Evolutionary conservation across 2,113 vertebrate genomes (phyloP).

Genomic region (Pomatostomus ruficeps): DNA sequence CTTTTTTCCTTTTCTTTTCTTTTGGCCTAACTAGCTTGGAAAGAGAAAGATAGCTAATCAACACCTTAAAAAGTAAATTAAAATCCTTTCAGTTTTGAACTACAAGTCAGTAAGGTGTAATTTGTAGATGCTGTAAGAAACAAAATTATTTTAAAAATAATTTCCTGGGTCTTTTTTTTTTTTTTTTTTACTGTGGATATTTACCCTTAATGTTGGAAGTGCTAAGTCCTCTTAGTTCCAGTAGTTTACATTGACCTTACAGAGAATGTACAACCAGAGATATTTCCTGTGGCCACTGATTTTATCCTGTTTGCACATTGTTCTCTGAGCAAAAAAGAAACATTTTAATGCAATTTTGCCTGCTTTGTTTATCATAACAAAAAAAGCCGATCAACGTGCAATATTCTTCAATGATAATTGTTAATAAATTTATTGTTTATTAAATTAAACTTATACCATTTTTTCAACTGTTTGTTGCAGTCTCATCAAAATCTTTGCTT

Average conservation of each 20-base stretch:
- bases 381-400: neutral
- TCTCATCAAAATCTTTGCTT: neutral
- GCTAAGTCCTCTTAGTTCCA: neutral
- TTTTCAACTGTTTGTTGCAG: neutral
- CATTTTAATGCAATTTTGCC: neutral
- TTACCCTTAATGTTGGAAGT: neutral
- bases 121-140: neutral
- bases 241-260: neutral
- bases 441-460: neutral
- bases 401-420: neutral
- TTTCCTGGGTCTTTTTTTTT: neutral
- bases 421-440: neutral
- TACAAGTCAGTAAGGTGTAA: neutral
- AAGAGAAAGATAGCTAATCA: neutral
- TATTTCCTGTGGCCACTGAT: neutral
- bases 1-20: neutral
- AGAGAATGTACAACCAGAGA: rapidly evolving
- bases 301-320: neutral
- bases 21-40: neutral
- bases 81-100: neutral
- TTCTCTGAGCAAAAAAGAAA: neutral
- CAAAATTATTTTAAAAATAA: neutral
- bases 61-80: neutral
- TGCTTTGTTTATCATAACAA: neutral
- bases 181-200: neutral